These are phyloP conservation scores for Peromyscus eremicus DNA, from an alignment of 2,797 vertebrate genomes.

Conservation along the genomic window DNA sequence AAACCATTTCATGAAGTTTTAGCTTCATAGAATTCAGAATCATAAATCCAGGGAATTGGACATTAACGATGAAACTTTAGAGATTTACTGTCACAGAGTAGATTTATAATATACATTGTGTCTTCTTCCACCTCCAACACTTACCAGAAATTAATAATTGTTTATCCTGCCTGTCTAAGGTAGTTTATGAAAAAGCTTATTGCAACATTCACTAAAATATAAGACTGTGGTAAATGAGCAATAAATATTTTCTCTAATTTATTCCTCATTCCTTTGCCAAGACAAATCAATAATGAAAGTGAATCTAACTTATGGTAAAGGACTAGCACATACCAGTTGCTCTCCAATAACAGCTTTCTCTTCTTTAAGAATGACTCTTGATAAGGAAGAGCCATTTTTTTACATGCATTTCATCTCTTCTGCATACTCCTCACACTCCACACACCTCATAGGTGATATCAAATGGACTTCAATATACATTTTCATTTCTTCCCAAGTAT, in stretches of 20 bases:
- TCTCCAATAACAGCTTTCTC: not conserved
- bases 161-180: not conserved
- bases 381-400: not conserved
- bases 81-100: not conserved
- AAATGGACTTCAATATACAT: not conserved
- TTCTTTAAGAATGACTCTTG: not conserved
- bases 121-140: conserved; percentile 28
- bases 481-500: not conserved
- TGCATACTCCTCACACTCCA: not conserved
- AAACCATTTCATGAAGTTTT: not conserved
- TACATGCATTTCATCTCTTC: not conserved
- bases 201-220: not conserved
- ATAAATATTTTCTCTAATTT: conserved; percentile 42
- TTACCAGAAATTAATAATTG: conserved; percentile 33
- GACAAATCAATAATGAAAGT: conserved; percentile 14
- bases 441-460: not conserved
- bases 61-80: not conserved
- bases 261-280: conserved; percentile 26
- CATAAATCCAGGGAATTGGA: not conserved
- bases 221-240: not conserved
- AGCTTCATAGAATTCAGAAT: not conserved
- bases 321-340: not conserved
- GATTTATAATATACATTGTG: not conserved
- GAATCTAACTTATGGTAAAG: not conserved
- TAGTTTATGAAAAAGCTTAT: conserved; percentile 34